phyloP scores from a whole-genome alignment of 2,797 vertebrate genomes.

The Odontamblyopus lacepedii region DNA sequence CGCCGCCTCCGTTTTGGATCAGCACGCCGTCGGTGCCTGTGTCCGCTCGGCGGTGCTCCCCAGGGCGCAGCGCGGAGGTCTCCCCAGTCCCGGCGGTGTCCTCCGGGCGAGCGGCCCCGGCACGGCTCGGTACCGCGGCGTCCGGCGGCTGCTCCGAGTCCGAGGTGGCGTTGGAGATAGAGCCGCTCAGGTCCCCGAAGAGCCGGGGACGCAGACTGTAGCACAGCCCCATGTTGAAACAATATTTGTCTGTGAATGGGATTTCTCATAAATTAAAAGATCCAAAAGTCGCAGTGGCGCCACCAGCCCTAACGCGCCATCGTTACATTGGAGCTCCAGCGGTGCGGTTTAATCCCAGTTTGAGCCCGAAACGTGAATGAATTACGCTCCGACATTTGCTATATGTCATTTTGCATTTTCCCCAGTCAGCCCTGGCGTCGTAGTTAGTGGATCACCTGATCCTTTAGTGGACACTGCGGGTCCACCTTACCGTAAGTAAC shows the following conservation, averaged over 20 bases:
- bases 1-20: conserved; percentile 80
- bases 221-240: conserved; percentile 92
- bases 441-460: conserved; percentile 86
- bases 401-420: conserved; percentile 88
- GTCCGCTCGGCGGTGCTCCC: conserved; percentile 76
- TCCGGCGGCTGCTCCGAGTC: conserved; percentile 83
- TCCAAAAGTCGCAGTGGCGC: conserved; percentile 59
- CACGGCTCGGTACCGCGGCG: conserved; percentile 66
- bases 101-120: conserved; percentile 74
- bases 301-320: conserved; percentile 71
- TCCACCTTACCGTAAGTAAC: conserved; percentile 90
- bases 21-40: conserved; percentile 73
- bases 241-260: conserved; percentile 68
- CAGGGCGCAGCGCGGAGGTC: conserved; percentile 75
- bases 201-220: conserved; percentile 94
- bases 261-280: conserved; percentile 76
- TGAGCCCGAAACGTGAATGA: conserved; percentile 71
- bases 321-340: conserved; percentile 62
- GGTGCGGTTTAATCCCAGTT: conserved; percentile 60
- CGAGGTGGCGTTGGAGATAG: conserved; percentile 82
- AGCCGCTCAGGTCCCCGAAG: conserved; percentile 87
- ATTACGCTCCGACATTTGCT: conserved; percentile 82
- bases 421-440: conserved; percentile 70
- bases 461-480: conserved; percentile 80
- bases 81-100: conserved; percentile 75